phyloP scores from a whole-genome alignment of 35 echinoderm and acorn worm species.

The Holothuria glaberrima region DNA sequence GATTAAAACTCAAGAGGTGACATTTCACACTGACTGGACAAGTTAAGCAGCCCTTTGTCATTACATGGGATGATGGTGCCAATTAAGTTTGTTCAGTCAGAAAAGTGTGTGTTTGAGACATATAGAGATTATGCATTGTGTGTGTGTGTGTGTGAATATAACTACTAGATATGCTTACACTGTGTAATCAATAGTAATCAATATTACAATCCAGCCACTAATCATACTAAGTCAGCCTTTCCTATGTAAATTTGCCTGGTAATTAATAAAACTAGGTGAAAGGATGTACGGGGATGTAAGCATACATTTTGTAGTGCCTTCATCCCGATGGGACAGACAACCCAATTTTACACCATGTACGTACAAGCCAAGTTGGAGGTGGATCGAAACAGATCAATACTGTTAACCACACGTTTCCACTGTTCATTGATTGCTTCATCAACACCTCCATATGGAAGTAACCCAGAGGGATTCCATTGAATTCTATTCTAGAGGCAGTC shows the following conservation, averaged over 20 bases:
- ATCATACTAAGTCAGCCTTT: conserved; percentile 28
- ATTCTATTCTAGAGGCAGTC: too few species aligned
- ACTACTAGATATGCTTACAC: not conserved
- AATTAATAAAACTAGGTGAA: conserved; percentile 43
- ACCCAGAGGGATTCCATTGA: not conserved
- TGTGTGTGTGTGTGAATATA: not conserved
- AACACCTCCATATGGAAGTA: conserved; percentile 44
- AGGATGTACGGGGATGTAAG: not conserved
- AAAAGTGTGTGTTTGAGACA: too few species aligned
- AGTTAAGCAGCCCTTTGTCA: not conserved
- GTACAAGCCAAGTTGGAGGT: conserved; percentile 14
- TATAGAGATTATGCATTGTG: not conserved
- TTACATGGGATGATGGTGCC: not conserved
- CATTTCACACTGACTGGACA: not conserved
- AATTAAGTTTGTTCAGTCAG: not conserved
- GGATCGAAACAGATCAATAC: conserved; percentile 56
- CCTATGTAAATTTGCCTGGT: conserved; percentile 48
- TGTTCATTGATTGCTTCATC: conserved; percentile 53
- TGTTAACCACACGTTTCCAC: conserved; percentile 53
- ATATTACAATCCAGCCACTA: conserved; percentile 16
- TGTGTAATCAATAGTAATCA: conserved; percentile 33
- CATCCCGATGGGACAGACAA: conserved; percentile 31
- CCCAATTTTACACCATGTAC: conserved; percentile 49
- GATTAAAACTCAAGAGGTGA: too few species aligned
- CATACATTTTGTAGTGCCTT: not conserved